Base-by-base conservation (phyloP, 1,140 invertebrate genomes). In the Gryllus bimaculatus region DNA sequence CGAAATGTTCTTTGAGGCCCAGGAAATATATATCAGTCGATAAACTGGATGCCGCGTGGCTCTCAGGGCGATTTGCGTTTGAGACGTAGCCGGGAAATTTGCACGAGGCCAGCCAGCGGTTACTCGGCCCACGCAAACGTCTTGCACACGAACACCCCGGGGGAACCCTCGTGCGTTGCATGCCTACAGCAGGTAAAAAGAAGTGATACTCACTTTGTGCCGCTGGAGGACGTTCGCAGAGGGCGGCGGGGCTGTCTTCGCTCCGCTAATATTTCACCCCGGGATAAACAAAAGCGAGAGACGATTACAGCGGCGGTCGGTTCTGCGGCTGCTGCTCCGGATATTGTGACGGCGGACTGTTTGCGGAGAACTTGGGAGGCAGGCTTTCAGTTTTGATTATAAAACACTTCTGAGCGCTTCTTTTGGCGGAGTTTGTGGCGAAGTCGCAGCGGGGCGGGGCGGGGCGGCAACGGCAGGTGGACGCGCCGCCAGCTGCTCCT, bases 341-440 rank as follows among this genome's bases (percentile, higher is more conserved):
- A 66, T 66, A 66, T 66, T 66, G 54, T 66, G 54, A 66, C 54
- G 54, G 54, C 54, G 54, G 26, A 66, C 54, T 66, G 54, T 66
- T 66, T 66, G 54, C 54, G 54, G 54, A 66, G 18, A 66, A 66
- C 54, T 66, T 66, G 2, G 18, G 54, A 66, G 18, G 54, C 10
- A 66, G 54, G 54, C 54, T 66, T 66, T 66, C 54, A 66, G 54
- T 66, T 66, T 66, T 66, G 54, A 66, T 66, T 66, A 66, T 66
- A 66, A 66, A 66, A 66, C 54, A 66, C 54, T 66, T 66, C 18
- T 66, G 54, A 66, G 18, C 54, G 54, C 7, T 66, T 66, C 54
- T 66, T 18, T 10, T 7, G 54, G 18, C 54, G 18, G 54, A 66
- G 54, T 66, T 66, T 10, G 10, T 66, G 54, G 10, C 10, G 54